A percentile compares a stretch with the other conserved stretches of the same genome.
Evolutionary conservation across 2,113 vertebrate species (phyloP).

Genomic region (Actenoides lindsayi): DNA sequence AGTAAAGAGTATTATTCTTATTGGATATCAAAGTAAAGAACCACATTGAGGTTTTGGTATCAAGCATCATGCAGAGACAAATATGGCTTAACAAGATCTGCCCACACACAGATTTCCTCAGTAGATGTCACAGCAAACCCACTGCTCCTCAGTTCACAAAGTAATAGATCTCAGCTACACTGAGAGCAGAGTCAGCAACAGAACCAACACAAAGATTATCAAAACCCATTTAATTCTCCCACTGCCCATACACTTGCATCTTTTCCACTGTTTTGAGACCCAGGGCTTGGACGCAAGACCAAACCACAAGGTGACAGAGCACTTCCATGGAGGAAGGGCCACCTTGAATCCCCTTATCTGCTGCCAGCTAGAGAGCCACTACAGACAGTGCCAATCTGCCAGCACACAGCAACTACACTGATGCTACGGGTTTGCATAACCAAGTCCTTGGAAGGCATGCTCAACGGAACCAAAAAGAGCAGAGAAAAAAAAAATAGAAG

Average conservation of each 20-base stretch:
- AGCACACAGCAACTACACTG: not conserved
- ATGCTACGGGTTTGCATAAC: not conserved
- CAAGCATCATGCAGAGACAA: not conserved
- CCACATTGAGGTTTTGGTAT: not conserved
- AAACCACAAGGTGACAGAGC: not conserved
- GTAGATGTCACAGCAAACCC: not conserved
- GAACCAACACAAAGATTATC: not conserved
- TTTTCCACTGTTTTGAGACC: not conserved
- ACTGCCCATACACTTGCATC: not conserved
- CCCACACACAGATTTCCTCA: not conserved
- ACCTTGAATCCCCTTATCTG: not conserved
- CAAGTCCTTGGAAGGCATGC: not conserved
- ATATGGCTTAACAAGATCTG: not conserved
- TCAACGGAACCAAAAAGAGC: not conserved
- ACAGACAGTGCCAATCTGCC: not conserved
- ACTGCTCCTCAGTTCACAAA: not conserved
- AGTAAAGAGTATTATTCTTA: not conserved
- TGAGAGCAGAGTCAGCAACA: not conserved
- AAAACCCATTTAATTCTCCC: not conserved
- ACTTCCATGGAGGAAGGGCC: not conserved
- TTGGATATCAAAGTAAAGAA: not conserved
- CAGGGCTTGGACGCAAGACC: rapidly evolving
- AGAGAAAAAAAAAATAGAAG: not conserved
- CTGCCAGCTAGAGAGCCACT: not conserved
- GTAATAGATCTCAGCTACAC: not conserved